Evolutionary conservation across 2,113 vertebrate species (phyloP), one percentile per base, ranked within the genome.

Genomic region (Dicrurus megarhynchus): DNA sequence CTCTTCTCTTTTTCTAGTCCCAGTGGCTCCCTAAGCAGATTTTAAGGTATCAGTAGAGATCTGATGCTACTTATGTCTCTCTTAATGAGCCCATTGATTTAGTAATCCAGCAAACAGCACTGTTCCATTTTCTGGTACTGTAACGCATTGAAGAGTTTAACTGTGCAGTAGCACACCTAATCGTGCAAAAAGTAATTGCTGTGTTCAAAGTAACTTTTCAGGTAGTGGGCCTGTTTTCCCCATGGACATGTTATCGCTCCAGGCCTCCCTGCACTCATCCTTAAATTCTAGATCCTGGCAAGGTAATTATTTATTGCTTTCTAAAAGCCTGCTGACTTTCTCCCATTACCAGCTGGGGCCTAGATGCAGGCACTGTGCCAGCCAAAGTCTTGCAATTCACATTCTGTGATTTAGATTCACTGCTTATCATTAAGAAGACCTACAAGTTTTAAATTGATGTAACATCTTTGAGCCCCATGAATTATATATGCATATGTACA

Each of bases 11-110:
- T 61, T 57, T 53, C 26, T 7, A 75, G 49, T 91, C 22, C 65
- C 32, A 33, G 32, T 49, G 53, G 13, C 63, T 89, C 30, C 32
- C 61, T 91, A 91, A 85, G 70, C 69, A 91, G 37, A 91, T 85
- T 81, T 89, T 79, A 87, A 85, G 73, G 50, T 87, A 95, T 89
- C 80, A 84, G 57, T 65, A 85, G 70, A 93, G 65, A 93, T 91
- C 74, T 83, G 57, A 75, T 69, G 56, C 67, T 75, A 59, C 84
- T 89, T 93, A 71, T 10, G 32, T 56, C 57, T 79, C 65, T 56
- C 20, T 78, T 94, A 95, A 95, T 35, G 41, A 95, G 77, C n/a
- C 37, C 53, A 61, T 79, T 92, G 80, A 93, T 95, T 81, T 73
- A 57, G 14, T 79, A 81, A 93, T 84, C 83, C 44, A 75, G 41